Base-by-base conservation (phyloP, 2,888 invertebrate species). In the Rhingia campestris region DNA sequence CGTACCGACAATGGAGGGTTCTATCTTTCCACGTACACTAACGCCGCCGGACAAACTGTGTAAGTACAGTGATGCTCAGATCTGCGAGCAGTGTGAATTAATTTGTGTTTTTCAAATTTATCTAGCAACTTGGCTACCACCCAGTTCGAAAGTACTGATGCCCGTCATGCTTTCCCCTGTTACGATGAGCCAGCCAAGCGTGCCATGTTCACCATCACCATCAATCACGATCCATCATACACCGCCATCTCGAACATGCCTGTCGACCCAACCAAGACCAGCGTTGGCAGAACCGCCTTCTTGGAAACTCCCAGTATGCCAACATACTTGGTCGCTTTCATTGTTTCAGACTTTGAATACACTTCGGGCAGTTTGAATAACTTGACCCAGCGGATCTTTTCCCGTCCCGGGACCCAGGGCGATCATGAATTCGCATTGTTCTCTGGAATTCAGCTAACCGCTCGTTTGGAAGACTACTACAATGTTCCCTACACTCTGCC, bases 271-370 rank as follows among this genome's bases (percentile, higher is more conserved):
- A 4, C 0, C 0, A 35, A 64, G 4, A 53, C 49, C 0, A 86
- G 77, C 32, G 0, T 72, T 33, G 88, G 87, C 4, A 80, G 81
- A 3, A 91, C 92, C 0, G 86, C 81, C 0, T 91, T 91, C 59
- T 4, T 92, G 76, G 92, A 92, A 49, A 93, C 94, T 0, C 89
- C 92, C 0, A 91, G 92, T 12, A 96, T 97, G 96, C 94, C 96
- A 5, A 93, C 95, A 0, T 97, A 98, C 88, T 92, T 97, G 10
- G 92, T 97, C 3, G 97, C 97, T 0, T 96, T 96, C 89, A 93
- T 96, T 10, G 94, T 97, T 0, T 94, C 94, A 2, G 92, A 93
- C 86, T 94, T 94, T 86, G 88, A 88, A 10, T 86, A 53, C 10
- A 86, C 88, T 2, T 87, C 87, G 4, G 88, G 88, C 5, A 43